A percentile compares a stretch with the other conserved stretches of the same genome.
These are phyloP conservation scores for Zaprionus camerounensis DNA, from an alignment of 1,140 invertebrate genomes.

Conservation along the genomic window DNA sequence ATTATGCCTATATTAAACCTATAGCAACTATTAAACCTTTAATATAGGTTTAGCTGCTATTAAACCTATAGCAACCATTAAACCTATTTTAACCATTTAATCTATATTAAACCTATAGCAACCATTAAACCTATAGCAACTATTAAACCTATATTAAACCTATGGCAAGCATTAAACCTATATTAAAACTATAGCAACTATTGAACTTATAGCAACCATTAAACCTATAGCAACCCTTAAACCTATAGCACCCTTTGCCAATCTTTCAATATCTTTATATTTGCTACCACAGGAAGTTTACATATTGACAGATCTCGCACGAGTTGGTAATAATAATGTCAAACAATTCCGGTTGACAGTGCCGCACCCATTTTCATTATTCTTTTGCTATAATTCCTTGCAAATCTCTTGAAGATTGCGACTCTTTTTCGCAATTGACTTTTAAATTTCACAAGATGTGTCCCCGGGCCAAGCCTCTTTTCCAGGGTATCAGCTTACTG, in stretches of 20 bases:
- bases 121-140: too few relatives aligned
- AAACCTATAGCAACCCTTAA: too few relatives aligned
- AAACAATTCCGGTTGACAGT: conserved; percentile 22
- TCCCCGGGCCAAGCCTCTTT: conserved; percentile 42
- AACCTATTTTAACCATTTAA: too few relatives aligned
- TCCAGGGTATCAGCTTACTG: conserved; percentile 28
- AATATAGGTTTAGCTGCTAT: too few relatives aligned
- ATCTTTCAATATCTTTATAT: not conserved
- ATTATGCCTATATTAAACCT: too few relatives aligned
- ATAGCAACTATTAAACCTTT: too few relatives aligned
- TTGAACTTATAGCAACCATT: not conserved
- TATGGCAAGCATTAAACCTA: too few relatives aligned
- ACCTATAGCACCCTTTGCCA: not conserved
- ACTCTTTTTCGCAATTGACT: conserved; percentile 38
- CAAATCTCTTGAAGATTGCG: conserved; percentile 22
- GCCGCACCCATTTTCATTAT: conserved; percentile 38
- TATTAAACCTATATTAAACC: too few relatives aligned
- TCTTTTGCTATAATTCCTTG: conserved; percentile 5
- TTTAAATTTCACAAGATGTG: conserved; percentile 50
- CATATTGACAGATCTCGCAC: not conserved
- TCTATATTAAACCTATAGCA: too few relatives aligned
- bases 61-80: too few relatives aligned
- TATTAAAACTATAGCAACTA: not conserved
- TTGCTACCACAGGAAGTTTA: conserved; percentile 7
- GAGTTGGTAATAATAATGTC: conserved; percentile 8